Base-by-base conservation (phyloP, 2,888 invertebrate species). In the Stegophylla sp. region DNA sequence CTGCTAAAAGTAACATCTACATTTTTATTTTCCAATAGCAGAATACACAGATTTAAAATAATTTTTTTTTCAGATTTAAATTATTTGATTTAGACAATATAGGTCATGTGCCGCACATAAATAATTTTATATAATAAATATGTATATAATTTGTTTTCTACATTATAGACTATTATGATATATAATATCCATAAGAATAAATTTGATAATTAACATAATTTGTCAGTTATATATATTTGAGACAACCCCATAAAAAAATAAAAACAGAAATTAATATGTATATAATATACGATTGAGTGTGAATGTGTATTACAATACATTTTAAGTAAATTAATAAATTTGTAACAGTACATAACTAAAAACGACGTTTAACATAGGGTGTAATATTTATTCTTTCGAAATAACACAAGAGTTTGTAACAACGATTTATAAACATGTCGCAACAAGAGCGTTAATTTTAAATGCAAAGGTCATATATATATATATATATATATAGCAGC, bases 401-500 rank as follows among this genome's bases (percentile, higher is more conserved):
- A 63, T 64, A 74, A 74, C 63, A 74, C 20, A 66, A 74, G 23
- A 43, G 53, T 41, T 41, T 51, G 41, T 41, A 64, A 41, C 53
- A 76, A 76, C 75, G 66, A 74, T 28, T 63, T 66, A 53, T 66
- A 66, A 66, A 66, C 26, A 75, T 51, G 13, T 34, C 17, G 63
- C 48, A 51, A 63, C 63, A 76, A 64, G 64, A 64, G 53, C 12
- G 41, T 76, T 76, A 43, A 23, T 26, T 66, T 76, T 76, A 76
- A 76, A 76, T 76, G 75, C 75, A 76, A 53, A 75, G 75, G 43
- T 76, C 51, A 76, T 66, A 76, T 17, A 64, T 41, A 75, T 64
- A 53, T 43, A 0, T 59, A 26, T 61, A 17, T 43, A 0, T 61
- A 28, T 61, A 13, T 76, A 76, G 53, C 64, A 76, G 66, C 26